phyloP scores from a whole-genome alignment of 2,113 vertebrate species.

The Ginglymostoma cirratum region DNA sequence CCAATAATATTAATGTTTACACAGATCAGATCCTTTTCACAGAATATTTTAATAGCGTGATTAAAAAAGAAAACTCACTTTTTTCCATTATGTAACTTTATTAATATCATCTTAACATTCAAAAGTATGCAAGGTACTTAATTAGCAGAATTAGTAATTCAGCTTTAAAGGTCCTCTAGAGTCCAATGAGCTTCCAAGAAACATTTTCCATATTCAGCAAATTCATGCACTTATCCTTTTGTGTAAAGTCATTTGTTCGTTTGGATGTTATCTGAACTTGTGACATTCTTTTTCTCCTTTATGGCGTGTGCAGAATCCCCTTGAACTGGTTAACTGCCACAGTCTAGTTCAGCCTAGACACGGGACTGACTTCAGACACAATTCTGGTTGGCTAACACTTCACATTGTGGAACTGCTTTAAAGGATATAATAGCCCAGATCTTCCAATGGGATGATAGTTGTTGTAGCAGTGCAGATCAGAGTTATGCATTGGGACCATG shows the following conservation, averaged over 20 bases:
- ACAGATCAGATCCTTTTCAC: not conserved
- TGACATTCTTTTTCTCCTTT: not conserved
- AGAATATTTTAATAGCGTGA: not conserved
- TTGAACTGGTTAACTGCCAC: too few relatives aligned
- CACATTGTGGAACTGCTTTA: too few relatives aligned
- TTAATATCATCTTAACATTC: not conserved
- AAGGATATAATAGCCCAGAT: too few relatives aligned
- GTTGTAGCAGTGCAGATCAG: too few relatives aligned
- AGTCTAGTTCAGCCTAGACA: too few relatives aligned
- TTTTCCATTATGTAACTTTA: not conserved
- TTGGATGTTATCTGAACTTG: not conserved
- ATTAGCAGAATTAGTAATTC: not conserved
- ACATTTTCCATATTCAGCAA: not conserved
- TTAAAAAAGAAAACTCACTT: not conserved
- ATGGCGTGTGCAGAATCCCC: too few relatives aligned
- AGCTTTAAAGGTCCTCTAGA: not conserved
- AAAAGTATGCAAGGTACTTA: not conserved
- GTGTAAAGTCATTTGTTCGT: not conserved
- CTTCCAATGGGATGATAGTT: too few relatives aligned
- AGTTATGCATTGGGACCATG: too few relatives aligned
- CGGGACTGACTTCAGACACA: too few relatives aligned
- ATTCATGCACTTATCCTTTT: not conserved
- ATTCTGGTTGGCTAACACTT: too few relatives aligned
- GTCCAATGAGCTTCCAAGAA: not conserved
- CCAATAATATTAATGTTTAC: not conserved